phyloP scores from a whole-genome alignment of 2,113 vertebrate genomes.

The Blennius ocellaris region DNA sequence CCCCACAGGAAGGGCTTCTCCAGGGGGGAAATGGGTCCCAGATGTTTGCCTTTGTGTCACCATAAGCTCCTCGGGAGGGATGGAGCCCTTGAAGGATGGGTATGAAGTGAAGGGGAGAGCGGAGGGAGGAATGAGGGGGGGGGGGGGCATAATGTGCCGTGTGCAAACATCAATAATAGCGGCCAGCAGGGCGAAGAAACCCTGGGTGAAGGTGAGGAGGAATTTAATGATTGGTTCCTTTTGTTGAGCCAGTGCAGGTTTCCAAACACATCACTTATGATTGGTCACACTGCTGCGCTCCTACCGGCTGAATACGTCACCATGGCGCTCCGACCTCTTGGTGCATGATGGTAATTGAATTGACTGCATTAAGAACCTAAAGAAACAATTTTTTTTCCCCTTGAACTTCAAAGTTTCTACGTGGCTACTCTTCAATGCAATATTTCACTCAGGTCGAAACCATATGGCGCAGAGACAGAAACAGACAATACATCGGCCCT shows the following conservation, averaged over 20 bases:
- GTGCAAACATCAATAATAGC: conserved; percentile 68
- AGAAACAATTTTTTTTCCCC: conserved; percentile 45
- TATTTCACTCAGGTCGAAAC: conserved; percentile 64
- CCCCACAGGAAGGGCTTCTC: conserved; percentile 84
- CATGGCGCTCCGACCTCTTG: conserved; percentile 16
- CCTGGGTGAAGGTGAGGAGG: conserved; percentile 72
- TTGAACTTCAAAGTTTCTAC: conserved; percentile 68
- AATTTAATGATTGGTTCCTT: conserved; percentile 66
- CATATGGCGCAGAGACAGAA: conserved; percentile 65
- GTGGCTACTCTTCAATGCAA: conserved; percentile 45
- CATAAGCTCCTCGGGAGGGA: conserved; percentile 72
- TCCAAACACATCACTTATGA: conserved; percentile 68
- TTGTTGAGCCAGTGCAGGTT: conserved; percentile 60
- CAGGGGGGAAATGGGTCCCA: conserved; percentile 84
- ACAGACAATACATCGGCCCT: conserved; percentile 63
- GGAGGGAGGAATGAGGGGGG: not conserved
- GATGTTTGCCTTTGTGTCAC: conserved; percentile 81
- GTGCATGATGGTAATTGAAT: conserved; percentile 67
- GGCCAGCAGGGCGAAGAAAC: conserved; percentile 64
- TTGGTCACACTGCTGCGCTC: conserved; percentile 53
- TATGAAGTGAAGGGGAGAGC: conserved; percentile 9
- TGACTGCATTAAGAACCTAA: conserved; percentile 71
- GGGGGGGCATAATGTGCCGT: conserved; percentile 27
- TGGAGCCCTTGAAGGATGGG: conserved; percentile 70
- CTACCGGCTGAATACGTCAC: conserved; percentile 50